Evolutionary conservation across 1,140 invertebrate genomes (phyloP), one percentile per base, ranked within the genome.

Genomic region (Tetragonula clypearis): DNA sequence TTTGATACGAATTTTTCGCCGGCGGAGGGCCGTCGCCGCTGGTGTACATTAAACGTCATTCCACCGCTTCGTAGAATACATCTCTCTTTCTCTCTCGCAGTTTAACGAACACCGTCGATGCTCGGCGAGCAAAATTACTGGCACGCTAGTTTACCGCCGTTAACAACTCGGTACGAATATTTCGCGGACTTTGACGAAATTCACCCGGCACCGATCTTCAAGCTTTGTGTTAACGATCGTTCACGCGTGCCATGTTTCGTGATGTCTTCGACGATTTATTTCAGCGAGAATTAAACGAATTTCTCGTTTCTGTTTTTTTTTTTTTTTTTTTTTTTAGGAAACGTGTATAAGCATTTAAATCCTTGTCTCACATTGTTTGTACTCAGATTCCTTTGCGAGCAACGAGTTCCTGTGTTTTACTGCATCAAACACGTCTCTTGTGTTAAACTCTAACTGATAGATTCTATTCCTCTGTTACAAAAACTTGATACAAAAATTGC

Each of bases 1-100:
- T 82, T 82, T 76, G 80, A 76, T 58, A 68, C 49, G 80, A 74
- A 66, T 66, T 75, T 74, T 75, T 82, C n/a, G 26, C 23, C 26
- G 11, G 60, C 21, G n/a, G 41, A n/a, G 26, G 53, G 53, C 69
- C n/a, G 35, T 35, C 72, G n/a, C 21, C 8, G 17, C 3, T 55
- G 17, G 8, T 55, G 41, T 76, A 41, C 71, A 68, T 68, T 82
- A 82, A 82, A 82, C 60, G 60, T 82, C 72, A 76, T 58, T 62
- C 49, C 68, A 68, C 3, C 41, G 41, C 60, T 62, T n/a, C 60
- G 23, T 62, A 26, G 58, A 9, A 56, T 30, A 75, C 23, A 49
- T 49, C 41, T 8, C 41, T 49, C 41, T 41, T 3, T 41, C 41
- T n/a, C 73, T 58, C n/a, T 26, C n/a, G 6, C 49, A 56, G 8